Evolutionary conservation across 1,140 invertebrate species (phyloP), one percentile per base, ranked within the genome.

Genomic region (Hypothenemus hampei): DNA sequence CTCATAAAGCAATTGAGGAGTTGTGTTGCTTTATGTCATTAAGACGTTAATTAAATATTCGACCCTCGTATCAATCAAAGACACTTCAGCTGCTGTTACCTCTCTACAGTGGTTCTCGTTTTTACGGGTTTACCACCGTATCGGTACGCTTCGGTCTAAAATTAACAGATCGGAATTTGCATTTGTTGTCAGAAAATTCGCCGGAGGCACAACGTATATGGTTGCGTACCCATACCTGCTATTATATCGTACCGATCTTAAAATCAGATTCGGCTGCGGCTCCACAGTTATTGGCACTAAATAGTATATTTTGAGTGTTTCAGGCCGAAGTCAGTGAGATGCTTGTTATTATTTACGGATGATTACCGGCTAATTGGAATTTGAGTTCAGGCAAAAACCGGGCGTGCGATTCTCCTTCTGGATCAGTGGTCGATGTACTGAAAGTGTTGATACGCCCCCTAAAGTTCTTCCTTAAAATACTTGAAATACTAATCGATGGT

Each of bases 191-290:
- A 31, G 36, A 41, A 37, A 22, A 16, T 10, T n/a, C n/a, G 10
- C 46, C 19, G 31, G 33, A 15, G 33, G 45, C 37, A 19, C 6
- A 45, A 31, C 19, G 19, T 40, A 41, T 41, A 41, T 51, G 24
- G 23, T 31, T 51, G 48, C 48, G 37, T 51, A 49, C 18, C 24
- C 48, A 51, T 51, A 51, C 48, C 48, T 29, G 36, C 37, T 40
- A 51, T 51, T 51, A 51, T 51, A n/a, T n/a, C 48, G 31, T 51
- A 51, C 48, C 48, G 48, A 51, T 51, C 48, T 51, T 40, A 39
- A 51, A 26, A 51, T 51, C 48, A 40, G 48, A 51, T 51, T 51
- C 37, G 48, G 48, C 48, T 26, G 46, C 33, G 18, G 48, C 16
- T 51, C 20, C 48, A 36, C 37, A 51, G 48, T 51, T 51, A 51